Conservation (phyloP, 2,888 invertebrate genomes). For the Panorpa germanica region DNA sequence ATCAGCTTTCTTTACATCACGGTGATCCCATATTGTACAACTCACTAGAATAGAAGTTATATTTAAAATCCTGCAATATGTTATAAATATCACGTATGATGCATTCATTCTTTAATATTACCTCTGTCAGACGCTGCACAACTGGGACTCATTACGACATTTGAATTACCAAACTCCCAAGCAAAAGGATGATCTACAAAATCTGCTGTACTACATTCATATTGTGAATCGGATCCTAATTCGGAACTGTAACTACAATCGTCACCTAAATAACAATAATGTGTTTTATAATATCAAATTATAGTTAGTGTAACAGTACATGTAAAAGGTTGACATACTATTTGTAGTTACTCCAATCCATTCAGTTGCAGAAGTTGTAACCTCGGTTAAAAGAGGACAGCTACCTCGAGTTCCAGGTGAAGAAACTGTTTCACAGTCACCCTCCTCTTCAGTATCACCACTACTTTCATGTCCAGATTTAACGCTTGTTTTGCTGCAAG, state of each 20-base stretch:
- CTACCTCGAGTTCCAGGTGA: conserved; percentile 29
- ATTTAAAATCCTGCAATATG: conserved; percentile 9
- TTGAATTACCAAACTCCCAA: conserved; percentile 43
- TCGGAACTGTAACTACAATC: conserved; percentile 73
- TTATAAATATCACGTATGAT: conserved; percentile 5
- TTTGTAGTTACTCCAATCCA: conserved; percentile 82
- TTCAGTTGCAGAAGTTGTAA: conserved; percentile 48
- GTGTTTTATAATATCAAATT: conserved; percentile 2
- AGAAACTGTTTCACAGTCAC: conserved; percentile 38
- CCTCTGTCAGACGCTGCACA: conserved; percentile 46
- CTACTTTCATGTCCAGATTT: conserved; percentile 20
- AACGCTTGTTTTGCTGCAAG: no score
- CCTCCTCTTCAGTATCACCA: conserved; percentile 25
- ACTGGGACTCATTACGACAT: conserved; percentile 51
- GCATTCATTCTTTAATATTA: conserved; percentile 5
- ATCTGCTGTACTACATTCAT: conserved; percentile 29
- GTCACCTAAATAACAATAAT: conserved; percentile 27
- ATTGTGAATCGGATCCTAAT: conserved; percentile 39
- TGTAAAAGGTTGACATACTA: no score
- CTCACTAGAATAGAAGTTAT: conserved; percentile 42
- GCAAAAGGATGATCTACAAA: conserved; percentile 41
- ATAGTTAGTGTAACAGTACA: no score
- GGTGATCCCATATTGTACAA: conserved; percentile 87
- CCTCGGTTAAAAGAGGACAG: conserved; percentile 28
- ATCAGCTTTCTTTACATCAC: conserved; percentile 81